Conservation (phyloP, 2,797 vertebrate species). For the Hirundo rustica region DNA sequence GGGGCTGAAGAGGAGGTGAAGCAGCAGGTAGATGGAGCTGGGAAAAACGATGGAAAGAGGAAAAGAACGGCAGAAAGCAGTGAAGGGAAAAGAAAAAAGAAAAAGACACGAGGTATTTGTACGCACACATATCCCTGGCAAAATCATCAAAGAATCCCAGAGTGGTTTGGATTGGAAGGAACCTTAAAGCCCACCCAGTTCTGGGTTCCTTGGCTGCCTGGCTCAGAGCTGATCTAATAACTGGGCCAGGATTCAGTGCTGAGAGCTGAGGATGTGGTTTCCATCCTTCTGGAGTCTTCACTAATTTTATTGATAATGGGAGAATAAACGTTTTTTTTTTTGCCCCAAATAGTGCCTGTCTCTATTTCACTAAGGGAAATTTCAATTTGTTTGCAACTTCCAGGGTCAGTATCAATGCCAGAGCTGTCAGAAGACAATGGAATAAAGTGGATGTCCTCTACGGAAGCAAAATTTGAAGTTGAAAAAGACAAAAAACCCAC, state of each 20-base stretch:
- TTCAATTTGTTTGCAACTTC: not conserved
- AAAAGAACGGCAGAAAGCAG: not conserved
- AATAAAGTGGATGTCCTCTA: slow-evolving; percentile 87
- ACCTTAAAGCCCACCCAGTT: not conserved
- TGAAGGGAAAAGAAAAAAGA: slow-evolving; percentile 58
- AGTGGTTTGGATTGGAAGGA: not conserved
- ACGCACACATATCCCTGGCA: fast-evolving
- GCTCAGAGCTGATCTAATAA: not conserved
- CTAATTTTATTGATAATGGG: not conserved
- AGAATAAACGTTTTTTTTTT: not conserved
- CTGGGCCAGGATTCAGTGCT: not conserved
- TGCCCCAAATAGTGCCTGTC: not conserved
- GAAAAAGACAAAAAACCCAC: slow-evolving; percentile 76
- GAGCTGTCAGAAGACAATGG: slow-evolving; percentile 54
- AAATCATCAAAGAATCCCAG: too few relatives aligned
- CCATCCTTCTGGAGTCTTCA: not conserved
- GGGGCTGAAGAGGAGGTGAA: not conserved
- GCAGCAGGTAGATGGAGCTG: not conserved
- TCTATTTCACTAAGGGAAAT: not conserved
- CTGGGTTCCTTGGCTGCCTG: not conserved
- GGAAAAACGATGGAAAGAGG: not conserved
- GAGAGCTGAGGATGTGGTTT: not conserved
- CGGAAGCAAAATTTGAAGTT: slow-evolving; percentile 76
- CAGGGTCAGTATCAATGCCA: not conserved
- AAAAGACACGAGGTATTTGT: slow-evolving; percentile 47